phyloP scores from a whole-genome alignment of 2,797 vertebrate genomes.

The Intellagama lesueurii region DNA sequence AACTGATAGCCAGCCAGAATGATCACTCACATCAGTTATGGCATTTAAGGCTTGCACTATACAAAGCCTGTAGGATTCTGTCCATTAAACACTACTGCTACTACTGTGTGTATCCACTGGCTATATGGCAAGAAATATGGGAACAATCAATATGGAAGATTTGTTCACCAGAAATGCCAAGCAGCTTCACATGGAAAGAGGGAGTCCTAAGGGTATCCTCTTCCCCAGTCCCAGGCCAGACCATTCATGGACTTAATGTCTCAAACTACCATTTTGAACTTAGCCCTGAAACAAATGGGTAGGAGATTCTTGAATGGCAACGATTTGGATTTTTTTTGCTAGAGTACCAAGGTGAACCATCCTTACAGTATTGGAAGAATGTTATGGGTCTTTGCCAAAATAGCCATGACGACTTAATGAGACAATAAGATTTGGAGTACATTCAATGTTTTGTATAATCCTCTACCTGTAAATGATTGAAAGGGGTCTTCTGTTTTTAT shows the following conservation, averaged over 20 bases:
- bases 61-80: too few species aligned
- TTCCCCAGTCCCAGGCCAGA: not conserved
- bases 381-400: not conserved
- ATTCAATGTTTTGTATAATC: not conserved
- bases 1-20: too few species aligned
- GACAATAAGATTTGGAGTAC: too few species aligned
- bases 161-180: not conserved
- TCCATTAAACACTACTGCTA: too few species aligned
- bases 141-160: too few species aligned
- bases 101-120: too few species aligned
- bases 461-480: not conserved
- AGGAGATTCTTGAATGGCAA: not conserved
- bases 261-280: not conserved
- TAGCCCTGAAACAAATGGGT: not conserved
- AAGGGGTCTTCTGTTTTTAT: too few species aligned
- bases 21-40: too few species aligned
- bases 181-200: not conserved
- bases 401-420: not conserved
- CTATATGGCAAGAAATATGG: too few species aligned
- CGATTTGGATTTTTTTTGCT: not conserved
- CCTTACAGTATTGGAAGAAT: not conserved
- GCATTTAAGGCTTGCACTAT: too few species aligned
- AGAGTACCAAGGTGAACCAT: not conserved
- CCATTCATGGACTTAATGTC: not conserved
- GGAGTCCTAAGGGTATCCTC: not conserved